Evolutionary conservation across 92 coral and sea anemone species (phyloP).

Genomic region (Plumapathes pennacea): DNA sequence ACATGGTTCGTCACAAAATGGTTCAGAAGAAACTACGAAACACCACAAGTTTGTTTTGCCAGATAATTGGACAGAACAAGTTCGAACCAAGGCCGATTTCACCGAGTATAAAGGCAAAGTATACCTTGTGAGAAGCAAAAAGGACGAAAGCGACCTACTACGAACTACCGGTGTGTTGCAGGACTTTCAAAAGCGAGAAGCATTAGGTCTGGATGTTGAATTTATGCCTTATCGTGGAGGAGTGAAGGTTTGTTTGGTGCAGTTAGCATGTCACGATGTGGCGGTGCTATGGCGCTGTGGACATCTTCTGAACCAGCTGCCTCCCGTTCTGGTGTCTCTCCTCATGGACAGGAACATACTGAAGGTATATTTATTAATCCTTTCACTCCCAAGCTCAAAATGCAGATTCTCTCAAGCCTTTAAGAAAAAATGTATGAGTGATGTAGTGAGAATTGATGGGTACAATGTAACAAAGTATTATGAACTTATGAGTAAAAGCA

Average conservation of each 20-base stretch:
- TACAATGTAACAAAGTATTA: no score
- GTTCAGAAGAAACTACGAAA: no score
- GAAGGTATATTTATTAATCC: conserved; percentile 13
- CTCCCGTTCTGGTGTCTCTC: conserved; percentile 15
- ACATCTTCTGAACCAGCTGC: conserved; percentile 5
- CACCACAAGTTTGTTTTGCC: no score
- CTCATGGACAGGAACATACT: conserved; percentile 15
- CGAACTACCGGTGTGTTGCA: conserved; percentile 30
- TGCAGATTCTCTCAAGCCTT: no score
- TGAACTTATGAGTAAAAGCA: no score
- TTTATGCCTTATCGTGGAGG: conserved; percentile 27
- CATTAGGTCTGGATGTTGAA: conserved; percentile 77
- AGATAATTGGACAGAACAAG: no score
- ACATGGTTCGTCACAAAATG: no score
- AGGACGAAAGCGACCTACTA: conserved; percentile 2
- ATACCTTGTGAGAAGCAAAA: conserved; percentile 13
- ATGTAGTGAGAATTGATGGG: no score
- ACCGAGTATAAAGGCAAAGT: conserved; percentile 26
- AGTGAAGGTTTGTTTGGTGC: conserved; percentile 59
- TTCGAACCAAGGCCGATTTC: no score
- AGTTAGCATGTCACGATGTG: conserved; percentile 61
- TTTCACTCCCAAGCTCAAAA: not conserved
- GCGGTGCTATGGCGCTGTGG: conserved; percentile 76
- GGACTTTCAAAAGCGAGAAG: conserved; percentile 44
- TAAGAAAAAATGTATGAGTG: no score